Percentiles rank a stretch among this genome's conserved stretches.
These are phyloP conservation scores for Stenolophus ochropezus DNA, from an alignment of 2,888 invertebrate species.

Conservation along the genomic window DNA sequence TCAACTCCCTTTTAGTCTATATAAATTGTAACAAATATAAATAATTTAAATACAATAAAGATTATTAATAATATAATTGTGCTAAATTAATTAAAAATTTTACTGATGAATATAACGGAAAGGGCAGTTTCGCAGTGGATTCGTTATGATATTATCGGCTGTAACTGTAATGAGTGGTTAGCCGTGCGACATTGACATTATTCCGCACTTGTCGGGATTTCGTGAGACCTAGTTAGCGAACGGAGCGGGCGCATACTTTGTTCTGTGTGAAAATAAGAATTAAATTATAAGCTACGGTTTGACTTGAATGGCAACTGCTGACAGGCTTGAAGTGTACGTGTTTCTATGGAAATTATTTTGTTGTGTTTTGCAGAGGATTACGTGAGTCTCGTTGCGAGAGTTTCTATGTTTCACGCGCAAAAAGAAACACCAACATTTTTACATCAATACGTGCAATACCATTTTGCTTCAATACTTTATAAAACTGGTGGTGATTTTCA, in stretches of 20 bases:
- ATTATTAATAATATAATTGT: no score
- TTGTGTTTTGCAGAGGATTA: constrained; percentile 36
- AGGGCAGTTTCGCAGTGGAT: neutral
- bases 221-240: constrained; percentile 48
- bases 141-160: constrained; percentile 7
- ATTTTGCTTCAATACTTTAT: neutral
- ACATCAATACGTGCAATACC: no score
- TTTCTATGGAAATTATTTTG: constrained; percentile 46
- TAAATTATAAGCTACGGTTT: constrained; percentile 52
- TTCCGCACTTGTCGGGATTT: constrained; percentile 28
- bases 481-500: neutral
- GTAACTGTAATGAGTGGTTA: constrained; percentile 41
- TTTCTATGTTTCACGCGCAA: neutral
- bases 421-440: neutral
- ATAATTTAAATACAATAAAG: no score
- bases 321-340: constrained; percentile 44
- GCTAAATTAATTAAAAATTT: no score
- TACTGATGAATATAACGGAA: neutral
- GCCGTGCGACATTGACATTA: constrained; percentile 39
- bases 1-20: no score
- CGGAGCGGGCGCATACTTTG: constrained; percentile 38
- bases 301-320: constrained; percentile 46
- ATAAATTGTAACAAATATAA: no score
- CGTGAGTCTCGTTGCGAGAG: constrained; percentile 37
- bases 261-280: constrained; percentile 53